These are phyloP conservation scores for Timandra comae DNA, from an alignment of 2,888 invertebrate species.

Conservation along the genomic window DNA sequence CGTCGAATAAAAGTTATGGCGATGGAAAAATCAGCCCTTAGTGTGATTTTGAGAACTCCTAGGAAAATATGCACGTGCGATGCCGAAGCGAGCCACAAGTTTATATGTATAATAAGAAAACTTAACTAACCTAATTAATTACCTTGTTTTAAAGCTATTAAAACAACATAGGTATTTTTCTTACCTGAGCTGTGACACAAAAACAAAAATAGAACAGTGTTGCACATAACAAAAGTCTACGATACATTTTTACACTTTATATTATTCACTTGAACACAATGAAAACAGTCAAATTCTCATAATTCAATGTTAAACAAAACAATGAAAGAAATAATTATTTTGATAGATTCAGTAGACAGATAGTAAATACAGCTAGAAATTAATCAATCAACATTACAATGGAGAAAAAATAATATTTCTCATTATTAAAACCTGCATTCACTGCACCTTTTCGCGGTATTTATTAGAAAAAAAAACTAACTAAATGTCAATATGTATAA, in stretches of 20 bases:
- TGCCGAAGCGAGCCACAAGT: too few relatives aligned
- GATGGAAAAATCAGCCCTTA: too few relatives aligned
- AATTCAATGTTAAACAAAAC: conserved; percentile 18
- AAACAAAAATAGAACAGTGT: conserved; percentile 34
- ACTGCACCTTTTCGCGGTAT: conserved; percentile 15
- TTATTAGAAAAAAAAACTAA: conserved; percentile 4
- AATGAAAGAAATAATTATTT: conserved; percentile 10
- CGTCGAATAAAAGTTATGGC: too few relatives aligned
- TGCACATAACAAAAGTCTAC: conserved; percentile 39
- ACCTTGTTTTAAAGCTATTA: too few relatives aligned
- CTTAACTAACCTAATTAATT: too few relatives aligned
- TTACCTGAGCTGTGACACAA: conserved; percentile 39
- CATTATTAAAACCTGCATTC: conserved; percentile 16
- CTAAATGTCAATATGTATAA: conserved; percentile 14
- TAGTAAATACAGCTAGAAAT: conserved; percentile 16
- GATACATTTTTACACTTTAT: conserved; percentile 40
- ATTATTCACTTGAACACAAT: conserved; percentile 21
- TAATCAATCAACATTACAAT: conserved; percentile 16
- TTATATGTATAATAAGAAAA: too few relatives aligned
- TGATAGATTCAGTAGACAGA: conserved; percentile 16
- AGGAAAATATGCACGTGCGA: too few relatives aligned
- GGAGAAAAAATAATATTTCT: conserved; percentile 8
- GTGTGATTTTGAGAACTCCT: too few relatives aligned
- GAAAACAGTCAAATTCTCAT: conserved; percentile 27
- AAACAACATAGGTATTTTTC: too few relatives aligned